Conservation (phyloP, 2,888 invertebrate species). For the Amphipoea lucens region DNA sequence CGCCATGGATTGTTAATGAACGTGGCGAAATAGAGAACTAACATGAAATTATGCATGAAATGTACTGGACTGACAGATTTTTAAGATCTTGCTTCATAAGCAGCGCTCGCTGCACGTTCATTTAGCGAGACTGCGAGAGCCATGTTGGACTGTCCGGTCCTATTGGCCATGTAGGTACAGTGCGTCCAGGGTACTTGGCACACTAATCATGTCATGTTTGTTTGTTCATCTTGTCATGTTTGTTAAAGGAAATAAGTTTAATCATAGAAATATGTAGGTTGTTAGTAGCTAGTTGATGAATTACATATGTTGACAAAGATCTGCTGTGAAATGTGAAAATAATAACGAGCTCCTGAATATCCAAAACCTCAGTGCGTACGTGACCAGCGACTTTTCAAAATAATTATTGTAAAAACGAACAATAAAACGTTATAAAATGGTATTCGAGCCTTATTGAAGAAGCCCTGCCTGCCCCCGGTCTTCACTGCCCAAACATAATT, state of each 20-base stretch:
- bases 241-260: neutral
- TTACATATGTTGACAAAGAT: neutral
- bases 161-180: neutral
- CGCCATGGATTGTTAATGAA: neutral
- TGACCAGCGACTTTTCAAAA: too few species aligned
- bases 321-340: neutral
- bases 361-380: too few species aligned
- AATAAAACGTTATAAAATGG: too few species aligned
- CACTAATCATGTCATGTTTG: too few species aligned
- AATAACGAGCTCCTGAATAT: neutral
- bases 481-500: too few species aligned
- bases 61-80: neutral
- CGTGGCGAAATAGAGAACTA: constrained; percentile 6
- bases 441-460: too few species aligned
- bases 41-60: neutral
- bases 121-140: neutral
- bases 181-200: neutral
- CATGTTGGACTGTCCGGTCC: neutral
- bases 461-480: too few species aligned
- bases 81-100: neutral
- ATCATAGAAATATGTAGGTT: neutral
- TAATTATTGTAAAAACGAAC: too few species aligned
- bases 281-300: neutral
- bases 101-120: neutral
- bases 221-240: too few species aligned